Evolutionary conservation across 2,113 vertebrate genomes (phyloP), one percentile per base, ranked within the genome.

Genomic region (Brachirus orientalis): DNA sequence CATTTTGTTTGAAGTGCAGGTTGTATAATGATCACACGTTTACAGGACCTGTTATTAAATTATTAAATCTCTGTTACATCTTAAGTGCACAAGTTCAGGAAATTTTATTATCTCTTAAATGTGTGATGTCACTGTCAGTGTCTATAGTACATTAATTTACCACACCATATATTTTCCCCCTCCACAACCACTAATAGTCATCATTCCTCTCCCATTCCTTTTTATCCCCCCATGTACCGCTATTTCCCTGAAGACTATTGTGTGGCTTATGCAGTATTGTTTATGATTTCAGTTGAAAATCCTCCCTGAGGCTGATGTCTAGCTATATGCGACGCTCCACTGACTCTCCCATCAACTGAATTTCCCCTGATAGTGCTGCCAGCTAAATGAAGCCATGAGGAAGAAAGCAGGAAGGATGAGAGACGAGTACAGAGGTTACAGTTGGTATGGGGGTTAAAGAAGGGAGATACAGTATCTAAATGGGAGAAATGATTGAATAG

Each of bases 351-450:
- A 92, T 92, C 88, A 88, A 82, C 80, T 46, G 72, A 90, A 93
- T 92, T 93, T 94, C 93, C 91, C 93, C 85, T 84, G 90, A 89
- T 92, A 80, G 86, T 83, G 86, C 83, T 90, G 83, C 63, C 78
- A 83, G 82, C 85, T 90, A 90, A 91, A 93, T 93, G 86, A 92
- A 92, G 88, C 86, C 68, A 84, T 88, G 79, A 90, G 79, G 75
- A 87, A 78, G 56, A 79, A 61, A 82, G 53, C 38, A 17, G 53
- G 53, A 10, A 53, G 63, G 64, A 55, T 53, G 54, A 43, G 79
- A 48, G 69, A 86, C 80, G 67, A 75, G 57, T 47, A 69, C 55
- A 37, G 50, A 69, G 66, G 75, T 80, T 73, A 57, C 76, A 82
- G 61, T 50, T 44, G 47, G 14, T 53, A 57, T 47, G 57, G 60